Evolutionary conservation across 1,140 invertebrate genomes (phyloP).

Genomic region (Drosophila grimshawi): DNA sequence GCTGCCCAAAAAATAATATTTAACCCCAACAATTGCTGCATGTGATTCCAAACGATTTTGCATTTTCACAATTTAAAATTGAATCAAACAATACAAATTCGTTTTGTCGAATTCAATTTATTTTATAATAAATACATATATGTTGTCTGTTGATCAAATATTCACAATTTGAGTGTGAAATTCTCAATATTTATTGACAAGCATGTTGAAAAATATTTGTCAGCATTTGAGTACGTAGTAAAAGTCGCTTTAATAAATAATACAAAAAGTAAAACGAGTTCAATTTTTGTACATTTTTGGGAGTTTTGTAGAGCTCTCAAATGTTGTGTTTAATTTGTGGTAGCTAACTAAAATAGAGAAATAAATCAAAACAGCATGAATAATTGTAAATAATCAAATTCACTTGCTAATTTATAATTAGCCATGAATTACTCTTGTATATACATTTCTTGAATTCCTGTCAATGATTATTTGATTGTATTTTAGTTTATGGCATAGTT

Average conservation of each 20-base stretch:
- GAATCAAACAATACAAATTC: constrained; percentile 7
- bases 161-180: background rate
- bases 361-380: too few species aligned
- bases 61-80: constrained; percentile 29
- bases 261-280: too few species aligned
- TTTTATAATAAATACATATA: background rate
- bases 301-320: too few species aligned
- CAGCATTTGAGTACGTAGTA: too few species aligned
- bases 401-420: background rate
- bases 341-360: too few species aligned
- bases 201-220: too few species aligned
- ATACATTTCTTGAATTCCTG: background rate
- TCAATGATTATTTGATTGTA: background rate
- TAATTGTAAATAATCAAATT: background rate
- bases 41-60: constrained; percentile 5
- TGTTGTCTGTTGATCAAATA: background rate
- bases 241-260: too few species aligned
- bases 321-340: too few species aligned
- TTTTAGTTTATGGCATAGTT: background rate
- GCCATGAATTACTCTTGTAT: background rate
- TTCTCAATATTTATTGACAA: background rate
- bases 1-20: constrained; percentile 43
- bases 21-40: background rate
- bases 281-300: too few species aligned
- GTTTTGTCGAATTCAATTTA: background rate